Base-by-base conservation (phyloP, 2,797 vertebrate genomes). In the Steatocranus sp. region DNA sequence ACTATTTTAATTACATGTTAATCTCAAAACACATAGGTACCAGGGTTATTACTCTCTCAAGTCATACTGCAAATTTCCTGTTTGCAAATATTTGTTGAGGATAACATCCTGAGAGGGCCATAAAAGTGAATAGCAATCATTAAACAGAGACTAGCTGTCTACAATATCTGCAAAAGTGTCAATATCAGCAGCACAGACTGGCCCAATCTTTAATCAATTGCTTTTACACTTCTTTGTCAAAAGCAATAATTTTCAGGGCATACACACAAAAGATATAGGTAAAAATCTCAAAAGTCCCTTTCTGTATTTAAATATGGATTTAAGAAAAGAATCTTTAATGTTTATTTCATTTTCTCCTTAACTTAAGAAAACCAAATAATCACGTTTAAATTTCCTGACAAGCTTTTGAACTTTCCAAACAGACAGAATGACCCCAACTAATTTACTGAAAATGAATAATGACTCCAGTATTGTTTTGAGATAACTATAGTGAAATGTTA, bases 1-100 rank as follows among this genome's bases (percentile, higher is more conserved):
- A 93, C 87, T 86, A 92, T 95, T 95, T 95, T 96, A 95, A 96
- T 96, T 95, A 95, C 92, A 94, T 90, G 90, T 93, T 96, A 95
- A 95, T 96, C 94, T 95, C 92, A 95, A 95, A 95, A 91, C 93
- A 94, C 94, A 93, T 86, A 93, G 93, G 94, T 93, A 90, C 84
- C 84, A 43, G 79, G 86, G 83, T 96, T 94, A 96, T 92, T 83
- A 90, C 94, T 95, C 95, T 95, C 95, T 93, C 80, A 94, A 94
- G 94, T 93, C 87, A 79, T 76, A 82, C 75, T 82, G 90, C 91
- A 95, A 92, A 96, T 96, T 95, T 95, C 91, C 93, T 94, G 88
- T 93, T 93, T 94, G 93, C 92, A 96, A 95, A 95, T 96, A 95
- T 95, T 94, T 96, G 94, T 95, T 94, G 92, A 92, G 87, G 87